Percentiles rank a stretch among this genome's conserved stretches.
These are phyloP conservation scores for Myanophis thanlyinensis DNA, from an alignment of 2,113 vertebrate species.

Conservation along the genomic window DNA sequence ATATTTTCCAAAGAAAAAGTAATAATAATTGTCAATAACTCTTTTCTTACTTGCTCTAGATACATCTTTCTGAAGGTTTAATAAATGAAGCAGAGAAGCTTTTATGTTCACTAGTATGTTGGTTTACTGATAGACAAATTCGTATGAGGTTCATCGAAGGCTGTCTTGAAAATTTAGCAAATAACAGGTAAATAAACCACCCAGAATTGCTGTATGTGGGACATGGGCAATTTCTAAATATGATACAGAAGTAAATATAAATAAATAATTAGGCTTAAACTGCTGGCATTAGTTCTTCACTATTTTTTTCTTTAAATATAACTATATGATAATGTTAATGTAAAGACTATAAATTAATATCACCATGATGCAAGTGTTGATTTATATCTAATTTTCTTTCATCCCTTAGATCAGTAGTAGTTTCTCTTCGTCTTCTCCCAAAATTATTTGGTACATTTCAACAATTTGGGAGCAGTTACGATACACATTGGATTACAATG, in stretches of 20 bases:
- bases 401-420: slow-evolving; percentile 88
- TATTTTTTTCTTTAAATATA: neutral
- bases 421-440: slow-evolving; percentile 93
- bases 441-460: slow-evolving; percentile 99
- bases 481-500: slow-evolving; percentile 99
- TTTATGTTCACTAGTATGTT: slow-evolving; percentile 96
- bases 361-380: rapidly evolving
- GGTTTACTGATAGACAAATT: slow-evolving; percentile 99
- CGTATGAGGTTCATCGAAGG: slow-evolving; percentile 99
- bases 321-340: neutral
- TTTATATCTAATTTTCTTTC: slow-evolving; percentile 22
- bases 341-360: neutral
- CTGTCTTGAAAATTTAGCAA: slow-evolving; percentile 96
- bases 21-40: slow-evolving; percentile 46
- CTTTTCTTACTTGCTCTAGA: slow-evolving; percentile 72
- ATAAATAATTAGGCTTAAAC: neutral
- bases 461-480: slow-evolving; percentile 98
- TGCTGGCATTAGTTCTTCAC: neutral
- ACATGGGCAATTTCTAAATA: neutral
- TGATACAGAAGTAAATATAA: neutral
- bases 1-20: slow-evolving; percentile 10
- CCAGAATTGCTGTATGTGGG: neutral
- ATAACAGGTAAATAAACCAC: slow-evolving; percentile 84
- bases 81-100: slow-evolving; percentile 99
- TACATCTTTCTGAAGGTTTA: slow-evolving; percentile 96